These are phyloP conservation scores for Darevskia mixta DNA, from an alignment of 2,797 vertebrate species.

Conservation along the genomic window DNA sequence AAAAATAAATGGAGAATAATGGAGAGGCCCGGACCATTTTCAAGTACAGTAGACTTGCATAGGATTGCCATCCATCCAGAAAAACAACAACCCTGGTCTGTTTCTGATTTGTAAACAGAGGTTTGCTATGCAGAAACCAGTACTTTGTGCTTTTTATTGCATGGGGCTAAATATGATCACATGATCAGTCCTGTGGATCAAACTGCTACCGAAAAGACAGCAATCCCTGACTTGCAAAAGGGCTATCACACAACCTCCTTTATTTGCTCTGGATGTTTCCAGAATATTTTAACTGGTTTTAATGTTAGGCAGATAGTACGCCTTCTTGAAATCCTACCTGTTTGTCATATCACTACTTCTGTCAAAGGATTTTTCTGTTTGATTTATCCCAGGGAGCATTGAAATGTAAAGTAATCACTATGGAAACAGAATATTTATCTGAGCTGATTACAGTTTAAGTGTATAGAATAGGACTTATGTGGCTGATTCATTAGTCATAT, in stretches of 20 bases:
- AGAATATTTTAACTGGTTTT: conserved; percentile 5
- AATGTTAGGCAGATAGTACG: not conserved
- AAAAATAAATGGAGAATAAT: not conserved
- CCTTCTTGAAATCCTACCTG: conserved; percentile 10
- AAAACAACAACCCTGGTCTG: not conserved
- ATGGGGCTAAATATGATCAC: not conserved
- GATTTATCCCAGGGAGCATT: not conserved
- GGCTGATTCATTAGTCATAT: conserved; percentile 27
- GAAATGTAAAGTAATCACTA: conserved; percentile 23
- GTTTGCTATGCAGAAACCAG: not conserved
- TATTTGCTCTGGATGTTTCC: not conserved
- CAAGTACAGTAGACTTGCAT: not conserved
- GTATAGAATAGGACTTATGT: not conserved
- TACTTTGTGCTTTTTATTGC: not conserved
- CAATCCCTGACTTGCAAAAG: not conserved
- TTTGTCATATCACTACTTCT: conserved; percentile 5
- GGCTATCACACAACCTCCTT: not conserved
- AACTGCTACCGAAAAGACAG: not conserved
- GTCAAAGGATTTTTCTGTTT: conserved; percentile 16
- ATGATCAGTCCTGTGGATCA: not conserved
- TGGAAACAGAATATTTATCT: conserved; percentile 29
- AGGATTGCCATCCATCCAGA: not conserved
- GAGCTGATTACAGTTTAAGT: conserved; percentile 34
- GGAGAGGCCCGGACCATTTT: not conserved
- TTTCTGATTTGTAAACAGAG: not conserved